These are phyloP conservation scores for Vandiemenella viatica DNA, from an alignment of 2,888 invertebrate species.

Conservation along the genomic window DNA sequence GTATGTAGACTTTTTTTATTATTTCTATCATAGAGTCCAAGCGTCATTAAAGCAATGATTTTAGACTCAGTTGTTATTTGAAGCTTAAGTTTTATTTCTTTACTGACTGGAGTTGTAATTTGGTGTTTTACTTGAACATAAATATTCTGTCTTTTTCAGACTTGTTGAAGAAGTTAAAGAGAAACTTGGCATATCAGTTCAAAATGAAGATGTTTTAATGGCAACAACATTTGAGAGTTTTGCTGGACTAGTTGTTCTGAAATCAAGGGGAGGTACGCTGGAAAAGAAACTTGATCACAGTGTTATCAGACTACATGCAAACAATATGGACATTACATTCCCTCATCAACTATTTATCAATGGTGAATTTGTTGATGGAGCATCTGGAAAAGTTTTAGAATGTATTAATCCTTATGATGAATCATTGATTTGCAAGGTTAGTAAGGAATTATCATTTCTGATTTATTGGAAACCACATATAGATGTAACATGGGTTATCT, in stretches of 20 bases:
- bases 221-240: slow-evolving; percentile 79
- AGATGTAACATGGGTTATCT: neutral
- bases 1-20: too few species aligned
- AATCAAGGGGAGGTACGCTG: slow-evolving; percentile 43
- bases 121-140: too few species aligned
- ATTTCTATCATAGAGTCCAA: too few species aligned
- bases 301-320: slow-evolving; percentile 58
- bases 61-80: too few species aligned
- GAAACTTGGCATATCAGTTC: slow-evolving; percentile 49
- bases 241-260: slow-evolving; percentile 46
- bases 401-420: slow-evolving; percentile 76
- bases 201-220: slow-evolving; percentile 87
- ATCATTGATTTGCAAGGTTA: slow-evolving; percentile 53
- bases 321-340: slow-evolving; percentile 71
- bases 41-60: too few species aligned
- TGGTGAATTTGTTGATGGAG: slow-evolving; percentile 74
- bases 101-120: too few species aligned
- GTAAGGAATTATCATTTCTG: too few species aligned
- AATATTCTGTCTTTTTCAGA: slow-evolving; percentile 31
- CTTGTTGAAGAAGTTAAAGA: slow-evolving; percentile 87
- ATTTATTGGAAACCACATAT: neutral
- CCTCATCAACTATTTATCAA: slow-evolving; percentile 85
- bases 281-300: slow-evolving; percentile 45
- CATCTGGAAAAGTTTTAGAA: slow-evolving; percentile 40
- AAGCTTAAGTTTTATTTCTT: too few species aligned